Conservation (phyloP, 2,888 invertebrate species). For the Amblyteles armatorius region DNA sequence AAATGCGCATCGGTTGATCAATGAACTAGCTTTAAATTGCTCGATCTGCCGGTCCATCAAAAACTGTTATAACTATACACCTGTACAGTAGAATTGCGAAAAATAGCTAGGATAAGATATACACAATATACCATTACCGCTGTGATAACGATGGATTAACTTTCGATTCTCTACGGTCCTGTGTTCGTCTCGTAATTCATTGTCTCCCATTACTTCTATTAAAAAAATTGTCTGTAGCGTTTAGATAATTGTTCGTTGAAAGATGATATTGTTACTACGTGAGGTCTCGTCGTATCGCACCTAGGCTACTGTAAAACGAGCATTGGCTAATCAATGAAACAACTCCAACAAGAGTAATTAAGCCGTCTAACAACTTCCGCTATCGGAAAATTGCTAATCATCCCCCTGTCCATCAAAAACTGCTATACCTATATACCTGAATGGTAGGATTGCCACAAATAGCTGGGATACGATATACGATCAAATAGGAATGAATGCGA, state of each 20-base stretch:
- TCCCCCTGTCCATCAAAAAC: neutral
- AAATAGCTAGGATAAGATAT: too few relatives aligned
- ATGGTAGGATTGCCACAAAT: neutral
- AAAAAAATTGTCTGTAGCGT: slow-evolving; percentile 66
- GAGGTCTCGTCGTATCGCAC: slow-evolving; percentile 86
- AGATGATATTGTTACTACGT: slow-evolving; percentile 90
- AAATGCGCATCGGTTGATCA: too few relatives aligned
- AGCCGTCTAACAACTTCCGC: neutral
- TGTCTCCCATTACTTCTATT: too few relatives aligned
- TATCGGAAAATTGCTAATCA: neutral
- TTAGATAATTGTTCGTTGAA: slow-evolving; percentile 88
- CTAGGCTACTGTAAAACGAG: neutral
- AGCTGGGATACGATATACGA: neutral
- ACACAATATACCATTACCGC: slow-evolving; percentile 26
- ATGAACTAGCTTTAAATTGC: neutral
- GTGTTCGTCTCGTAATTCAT: slow-evolving; percentile 27
- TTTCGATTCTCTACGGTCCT: slow-evolving; percentile 37
- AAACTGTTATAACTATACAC: too few relatives aligned
- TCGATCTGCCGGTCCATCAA: neutral
- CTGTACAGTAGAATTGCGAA: too few relatives aligned
- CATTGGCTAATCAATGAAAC: neutral
- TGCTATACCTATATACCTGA: neutral
- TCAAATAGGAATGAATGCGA: neutral
- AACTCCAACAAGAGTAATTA: neutral
- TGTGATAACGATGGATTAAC: slow-evolving; percentile 57